Evolutionary conservation across 2,113 vertebrate species (phyloP), one percentile per base, ranked within the genome.

Genomic region (Anarrhichthys ocellatus): DNA sequence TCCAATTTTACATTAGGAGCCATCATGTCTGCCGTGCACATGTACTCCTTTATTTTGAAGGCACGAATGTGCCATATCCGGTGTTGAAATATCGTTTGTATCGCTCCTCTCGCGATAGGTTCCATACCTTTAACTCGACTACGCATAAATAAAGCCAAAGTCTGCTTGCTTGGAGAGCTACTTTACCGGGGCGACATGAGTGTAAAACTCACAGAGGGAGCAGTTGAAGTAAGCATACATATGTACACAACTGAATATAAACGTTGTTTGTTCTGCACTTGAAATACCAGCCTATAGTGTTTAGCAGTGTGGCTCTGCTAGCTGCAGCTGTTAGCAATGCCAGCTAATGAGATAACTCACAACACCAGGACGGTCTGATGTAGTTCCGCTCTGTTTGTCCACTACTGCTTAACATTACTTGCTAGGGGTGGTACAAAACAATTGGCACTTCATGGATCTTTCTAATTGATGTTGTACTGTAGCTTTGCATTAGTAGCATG

Each of bases 151-250:
- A 13, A 44, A 27, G 6, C 52, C 7, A 3, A 46, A 32, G 17
- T 81, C 13, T 72, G 11, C 22, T 15, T 1, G 14, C 0, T 66
- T 68, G 73, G 1, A 5, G 0, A 65, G 17, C 34, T 13, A 40
- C 46, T 65, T 64, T 72, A 36, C 7, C 9, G 4, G 5, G 1
- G 5, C 29, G 29, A 75, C 2, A 94, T 94, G 92, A 70, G 32
- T 61, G 36, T 56, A 0, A n/a, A 7, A 38, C 86, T 93, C 20
- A 89, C 93, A 9, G 20, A 75, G 29, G 92, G 92, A 70, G 93
- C 93, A 8, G 15, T 93, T 61, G 69, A 89, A 73, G 93, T 93
- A 87, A 87, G 83, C 50, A 10, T 9, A 5, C 0, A 29, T 27
- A 44, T 63, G 20, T 11, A 34, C 48, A 17, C 4, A 32, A 63